Base-by-base conservation (phyloP, 2,113 vertebrate genomes). In the Clarias magur region DNA sequence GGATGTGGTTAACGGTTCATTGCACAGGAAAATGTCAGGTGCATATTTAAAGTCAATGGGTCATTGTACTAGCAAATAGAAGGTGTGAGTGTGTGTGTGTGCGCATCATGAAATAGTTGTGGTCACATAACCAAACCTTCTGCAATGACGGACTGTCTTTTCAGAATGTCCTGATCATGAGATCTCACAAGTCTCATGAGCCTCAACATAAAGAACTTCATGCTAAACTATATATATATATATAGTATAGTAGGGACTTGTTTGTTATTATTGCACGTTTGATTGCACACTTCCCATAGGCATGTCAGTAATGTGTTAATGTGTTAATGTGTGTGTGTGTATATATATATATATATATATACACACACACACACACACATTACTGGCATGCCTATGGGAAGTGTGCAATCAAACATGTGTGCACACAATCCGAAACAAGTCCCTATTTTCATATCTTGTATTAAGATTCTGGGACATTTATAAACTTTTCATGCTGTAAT, bases 41-140 rank as follows among this genome's bases (percentile, higher is more conserved):
- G 70, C 42, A 73, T 59, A 78, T 83, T 72, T 78, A 85, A 87
- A 83, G 79, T 84, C 79, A 85, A 34, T 82, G 48, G 79, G 73
- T 79, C 38, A 85, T 72, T 83, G 75, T 54, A 48, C 72, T 83
- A 72, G 63, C 73, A 84, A 80, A 67, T 57, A 38, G 57, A 56
- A 42, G 30, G 30, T 72, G 54, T 38, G 62, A 13, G 17, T 56
- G 42, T 53, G n/a, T 70, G 5, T 30, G 23, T 65, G 25, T 16
- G 38, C 70, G 82, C 21, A 63, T 17, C 12, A 57, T 34, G 34
- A 60, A 42, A 60, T 48, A 75, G 72, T 25, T 53, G 21, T 48
- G 73, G 73, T 23, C 59, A 67, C 67, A 76, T 82, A n/a, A 82
- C 21, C 59, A 86, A 54, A 88, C 34, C 86, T 70, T 68, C 68